phyloP scores from a whole-genome alignment of 2,113 vertebrate genomes.

The Carassius gibelio region DNA sequence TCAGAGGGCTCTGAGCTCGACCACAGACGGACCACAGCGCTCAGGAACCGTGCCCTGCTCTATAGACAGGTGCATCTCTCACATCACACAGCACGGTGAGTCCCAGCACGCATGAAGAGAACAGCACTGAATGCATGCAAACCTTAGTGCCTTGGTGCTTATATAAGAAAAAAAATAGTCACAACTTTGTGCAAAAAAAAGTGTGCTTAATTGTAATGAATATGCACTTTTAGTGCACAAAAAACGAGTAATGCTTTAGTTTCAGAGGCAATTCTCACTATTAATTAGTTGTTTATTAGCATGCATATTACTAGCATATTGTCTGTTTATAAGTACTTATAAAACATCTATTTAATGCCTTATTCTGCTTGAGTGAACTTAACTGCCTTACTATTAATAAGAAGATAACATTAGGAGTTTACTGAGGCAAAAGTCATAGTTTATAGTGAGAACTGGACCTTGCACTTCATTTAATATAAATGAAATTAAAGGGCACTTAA shows the following conservation, averaged over 20 bases:
- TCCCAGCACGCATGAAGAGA: background rate
- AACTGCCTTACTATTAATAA: too few species aligned
- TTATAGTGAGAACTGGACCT: too few species aligned
- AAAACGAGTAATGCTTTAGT: too few species aligned
- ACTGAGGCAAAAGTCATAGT: too few species aligned
- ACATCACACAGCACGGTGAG: slow-evolving; percentile 72
- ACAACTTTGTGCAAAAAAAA: background rate
- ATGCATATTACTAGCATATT: too few species aligned
- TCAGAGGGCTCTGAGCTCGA: slow-evolving; percentile 48
- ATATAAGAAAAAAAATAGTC: too few species aligned
- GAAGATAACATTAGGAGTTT: too few species aligned
- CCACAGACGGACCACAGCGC: background rate
- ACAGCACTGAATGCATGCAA: background rate
- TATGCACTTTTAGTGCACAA: background rate
- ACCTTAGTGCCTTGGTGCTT: background rate
- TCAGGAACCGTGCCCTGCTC: slow-evolving; percentile 58
- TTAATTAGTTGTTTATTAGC: too few species aligned
- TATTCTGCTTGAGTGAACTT: too few species aligned
- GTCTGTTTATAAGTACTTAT: too few species aligned
- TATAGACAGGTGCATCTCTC: slow-evolving; percentile 73
- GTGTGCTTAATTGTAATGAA: background rate
- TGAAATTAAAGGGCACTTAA: background rate
- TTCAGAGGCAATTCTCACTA: too few species aligned
- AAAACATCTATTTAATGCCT: too few species aligned
- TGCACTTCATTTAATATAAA: background rate